Base-by-base conservation (phyloP, 2,888 invertebrate genomes). In the Drosophila anceps region DNA sequence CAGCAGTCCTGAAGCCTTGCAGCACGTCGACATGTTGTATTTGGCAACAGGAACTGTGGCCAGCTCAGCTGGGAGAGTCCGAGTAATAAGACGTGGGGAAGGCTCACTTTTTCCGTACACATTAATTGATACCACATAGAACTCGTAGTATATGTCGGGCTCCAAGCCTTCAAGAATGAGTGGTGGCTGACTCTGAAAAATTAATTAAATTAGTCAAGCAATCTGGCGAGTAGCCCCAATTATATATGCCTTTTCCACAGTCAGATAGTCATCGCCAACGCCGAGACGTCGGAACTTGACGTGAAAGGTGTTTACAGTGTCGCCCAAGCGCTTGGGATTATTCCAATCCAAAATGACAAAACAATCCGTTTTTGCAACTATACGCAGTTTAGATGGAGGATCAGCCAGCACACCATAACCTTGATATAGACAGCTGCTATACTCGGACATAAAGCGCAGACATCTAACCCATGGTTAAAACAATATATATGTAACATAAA, bases 321-420 rank as follows among this genome's bases (percentile, higher is more conserved):
- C 96, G 0, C 95, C 95, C 20, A 96, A 92, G 0, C 94, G 94
- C 51, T 95, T 95, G 0, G 97, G 97, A 0, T 95, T 93, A 0
- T 95, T 94, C 97, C 97, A 97, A 89, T 96, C 96, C 0, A 97
- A 93, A 59, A 97, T 95, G 0, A 96, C 96, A 92, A 96, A 97
- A 91, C 95, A 95, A 0, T 95, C 95, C 81, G 96, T 95, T 71
- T 96, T 95, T 91, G 96, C 96, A 39, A 96, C 95, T 8, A 97
- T 95, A 82, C 95, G 95, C 3, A 97, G 94, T 57, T 94, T 94
- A 0, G 95, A 94, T 0, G 97, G 97, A 0, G 96, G 94, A 33
- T 96, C 95, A 0, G 97, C 96, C 1, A 97, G 94, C 0, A 97
- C 97, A 0, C 97, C 97, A 92, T 97, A 97, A 18, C 97, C 97